Evolutionary conservation across 2,888 invertebrate genomes (phyloP).

Genomic region (Phyllotreta cruciferae): DNA sequence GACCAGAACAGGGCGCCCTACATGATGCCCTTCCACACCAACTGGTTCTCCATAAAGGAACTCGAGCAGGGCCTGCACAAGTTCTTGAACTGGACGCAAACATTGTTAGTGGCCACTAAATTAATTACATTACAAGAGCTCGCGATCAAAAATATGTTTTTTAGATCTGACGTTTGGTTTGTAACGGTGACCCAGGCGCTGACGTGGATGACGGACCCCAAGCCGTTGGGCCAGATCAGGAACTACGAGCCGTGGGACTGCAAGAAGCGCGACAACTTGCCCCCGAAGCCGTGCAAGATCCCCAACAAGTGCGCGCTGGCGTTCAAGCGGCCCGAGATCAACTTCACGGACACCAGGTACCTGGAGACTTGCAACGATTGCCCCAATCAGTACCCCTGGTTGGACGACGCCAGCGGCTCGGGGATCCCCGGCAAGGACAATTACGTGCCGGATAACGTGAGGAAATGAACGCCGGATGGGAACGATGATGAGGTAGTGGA

Average conservation of each 20-base stretch:
- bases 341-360: conserved; percentile 83
- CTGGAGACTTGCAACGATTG: conserved; percentile 88
- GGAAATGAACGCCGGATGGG: conserved; percentile 22
- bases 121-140: not conserved
- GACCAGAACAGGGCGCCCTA: conserved; percentile 89
- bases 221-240: conserved; percentile 69
- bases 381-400: conserved; percentile 86
- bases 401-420: conserved; percentile 85
- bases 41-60: conserved; percentile 93
- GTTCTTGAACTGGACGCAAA: conserved; percentile 82
- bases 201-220: conserved; percentile 90
- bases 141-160: conserved; percentile 42
- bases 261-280: conserved; percentile 73
- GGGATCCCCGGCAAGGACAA: conserved; percentile 81
- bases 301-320: conserved; percentile 84
- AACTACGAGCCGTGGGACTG: conserved; percentile 86
- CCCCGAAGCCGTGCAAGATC: conserved; percentile 78
- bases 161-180: conserved; percentile 85
- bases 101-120: conserved; percentile 66
- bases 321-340: conserved; percentile 78
- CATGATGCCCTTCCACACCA: conserved; percentile 96
- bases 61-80: conserved; percentile 83
- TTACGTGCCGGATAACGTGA: conserved; percentile 76
- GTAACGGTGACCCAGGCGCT: conserved; percentile 88
- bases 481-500: not conserved